Percentiles rank a stretch among this genome's conserved stretches.
phyloP scores from a whole-genome alignment of 2,113 vertebrate species.

The Actenoides lindsayi region DNA sequence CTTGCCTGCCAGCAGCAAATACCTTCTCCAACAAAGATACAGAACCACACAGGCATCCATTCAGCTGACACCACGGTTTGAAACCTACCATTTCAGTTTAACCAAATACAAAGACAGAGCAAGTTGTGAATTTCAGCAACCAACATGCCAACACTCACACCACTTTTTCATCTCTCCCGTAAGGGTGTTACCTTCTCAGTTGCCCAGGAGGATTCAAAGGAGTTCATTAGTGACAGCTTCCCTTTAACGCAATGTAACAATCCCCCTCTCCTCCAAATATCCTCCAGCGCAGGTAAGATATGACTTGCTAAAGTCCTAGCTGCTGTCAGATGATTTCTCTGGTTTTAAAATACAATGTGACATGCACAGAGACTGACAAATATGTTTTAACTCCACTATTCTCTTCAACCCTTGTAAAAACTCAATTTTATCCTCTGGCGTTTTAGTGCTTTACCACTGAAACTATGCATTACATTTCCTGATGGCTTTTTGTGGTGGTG shows the following conservation, averaged over 20 bases:
- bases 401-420: background rate
- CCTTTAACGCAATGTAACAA: background rate
- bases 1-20: background rate
- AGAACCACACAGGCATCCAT: background rate
- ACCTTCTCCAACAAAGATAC: background rate
- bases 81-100: background rate
- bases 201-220: background rate
- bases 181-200: background rate
- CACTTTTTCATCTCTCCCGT: background rate
- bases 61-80: background rate
- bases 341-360: background rate
- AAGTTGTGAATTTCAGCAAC: background rate
- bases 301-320: background rate
- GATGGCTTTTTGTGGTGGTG: background rate
- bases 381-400: background rate
- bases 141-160: accelerated
- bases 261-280: background rate
- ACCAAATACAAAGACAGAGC: background rate
- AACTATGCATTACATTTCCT: background rate
- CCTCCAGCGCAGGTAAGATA: background rate
- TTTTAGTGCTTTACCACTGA: background rate
- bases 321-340: background rate
- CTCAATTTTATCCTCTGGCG: background rate
- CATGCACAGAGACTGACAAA: background rate
- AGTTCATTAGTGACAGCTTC: background rate